Conservation (phyloP, 2,113 vertebrate genomes). For the Pampusana beccarii region DNA sequence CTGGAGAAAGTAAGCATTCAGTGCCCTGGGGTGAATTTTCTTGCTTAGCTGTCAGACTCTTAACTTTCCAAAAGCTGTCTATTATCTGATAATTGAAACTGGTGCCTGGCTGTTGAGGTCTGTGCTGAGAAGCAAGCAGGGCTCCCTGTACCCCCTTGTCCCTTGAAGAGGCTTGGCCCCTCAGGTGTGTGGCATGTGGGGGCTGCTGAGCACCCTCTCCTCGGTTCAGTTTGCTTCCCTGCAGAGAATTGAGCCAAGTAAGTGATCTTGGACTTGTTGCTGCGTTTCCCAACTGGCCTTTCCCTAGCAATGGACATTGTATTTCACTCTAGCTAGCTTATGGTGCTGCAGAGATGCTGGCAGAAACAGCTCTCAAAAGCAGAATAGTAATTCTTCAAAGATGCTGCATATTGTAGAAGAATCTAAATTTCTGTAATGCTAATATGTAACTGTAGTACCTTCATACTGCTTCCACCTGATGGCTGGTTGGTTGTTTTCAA, state of each 20-base stretch:
- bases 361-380: background rate
- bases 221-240: background rate
- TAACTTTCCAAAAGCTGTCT: background rate
- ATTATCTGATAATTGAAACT: background rate
- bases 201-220: background rate
- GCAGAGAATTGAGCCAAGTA: background rate
- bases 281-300: background rate
- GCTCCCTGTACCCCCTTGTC: background rate
- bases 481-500: conserved; percentile 3
- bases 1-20: background rate
- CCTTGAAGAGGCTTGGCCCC: background rate
- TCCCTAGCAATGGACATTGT: background rate
- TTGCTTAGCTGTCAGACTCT: background rate
- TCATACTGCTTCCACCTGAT: background rate
- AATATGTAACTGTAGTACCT: background rate
- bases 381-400: background rate
- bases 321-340: background rate
- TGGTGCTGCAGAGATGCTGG: fast-evolving
- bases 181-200: background rate
- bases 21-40: background rate
- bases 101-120: background rate
- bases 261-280: background rate
- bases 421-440: background rate
- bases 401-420: background rate
- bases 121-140: background rate